Evolutionary conservation across 35 echinoderm and acorn worm species (phyloP).

Genomic region (Ophiothrix spiculata): DNA sequence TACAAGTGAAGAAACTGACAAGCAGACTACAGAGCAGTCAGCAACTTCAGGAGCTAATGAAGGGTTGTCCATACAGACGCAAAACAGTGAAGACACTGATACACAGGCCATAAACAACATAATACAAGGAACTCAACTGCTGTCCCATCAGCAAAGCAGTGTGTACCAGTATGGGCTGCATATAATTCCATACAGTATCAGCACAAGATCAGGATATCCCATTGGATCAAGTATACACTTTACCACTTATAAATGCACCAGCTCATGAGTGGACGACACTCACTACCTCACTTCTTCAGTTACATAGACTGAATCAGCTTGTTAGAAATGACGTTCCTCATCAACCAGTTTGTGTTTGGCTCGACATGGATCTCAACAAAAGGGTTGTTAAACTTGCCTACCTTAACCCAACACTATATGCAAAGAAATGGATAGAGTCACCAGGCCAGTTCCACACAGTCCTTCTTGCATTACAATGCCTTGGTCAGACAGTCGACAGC

Average conservation of each 20-base stretch:
- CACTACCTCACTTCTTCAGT: constrained; percentile 7
- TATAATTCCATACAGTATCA: neutral
- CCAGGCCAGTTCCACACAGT: constrained; percentile 22
- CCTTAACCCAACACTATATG: neutral
- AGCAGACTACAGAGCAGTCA: neutral
- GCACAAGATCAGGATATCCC: neutral
- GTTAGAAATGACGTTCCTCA: neutral
- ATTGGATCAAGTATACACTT: constrained; percentile 22
- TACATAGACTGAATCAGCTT: constrained; percentile 17
- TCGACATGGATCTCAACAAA: constrained; percentile 39
- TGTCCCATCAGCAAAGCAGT: neutral
- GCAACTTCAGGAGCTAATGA: neutral
- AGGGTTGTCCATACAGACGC: neutral
- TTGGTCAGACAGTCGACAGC: constrained; percentile 20
- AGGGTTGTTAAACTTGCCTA: neutral
- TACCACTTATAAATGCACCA: constrained; percentile 46
- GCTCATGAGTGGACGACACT: constrained; percentile 42
- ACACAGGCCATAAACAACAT: neutral
- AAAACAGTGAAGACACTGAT: neutral
- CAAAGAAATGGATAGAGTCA: too few relatives aligned
- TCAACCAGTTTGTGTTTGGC: constrained; percentile 17
- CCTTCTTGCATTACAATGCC: constrained; percentile 22
- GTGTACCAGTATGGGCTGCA: neutral
- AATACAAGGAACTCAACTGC: neutral
- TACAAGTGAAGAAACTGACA: neutral